phyloP scores from a whole-genome alignment of 2,888 invertebrate genomes.

The Atethmia centrago region DNA sequence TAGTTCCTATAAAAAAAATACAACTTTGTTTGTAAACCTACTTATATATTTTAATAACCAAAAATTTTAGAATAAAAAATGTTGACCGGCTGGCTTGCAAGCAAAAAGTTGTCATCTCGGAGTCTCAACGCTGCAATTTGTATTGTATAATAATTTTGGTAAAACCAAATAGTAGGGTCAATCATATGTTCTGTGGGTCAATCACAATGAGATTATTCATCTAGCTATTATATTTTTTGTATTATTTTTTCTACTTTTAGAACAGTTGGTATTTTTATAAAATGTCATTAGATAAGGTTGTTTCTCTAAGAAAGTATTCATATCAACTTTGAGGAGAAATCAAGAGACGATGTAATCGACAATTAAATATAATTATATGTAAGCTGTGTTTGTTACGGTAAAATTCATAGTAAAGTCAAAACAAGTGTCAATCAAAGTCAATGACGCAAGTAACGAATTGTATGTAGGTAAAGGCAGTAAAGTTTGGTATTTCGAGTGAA shows the following conservation, averaged over 20 bases:
- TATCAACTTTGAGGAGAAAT: neutral
- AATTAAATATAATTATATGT: neutral
- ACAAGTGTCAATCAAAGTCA: too few species aligned
- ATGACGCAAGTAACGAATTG: neutral
- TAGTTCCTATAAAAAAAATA: too few species aligned
- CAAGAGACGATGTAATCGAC: neutral
- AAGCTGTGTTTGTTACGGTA: neutral
- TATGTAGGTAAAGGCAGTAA: neutral
- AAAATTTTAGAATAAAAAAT: too few species aligned
- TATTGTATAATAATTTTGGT: conserved; percentile 1
- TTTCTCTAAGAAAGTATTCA: neutral
- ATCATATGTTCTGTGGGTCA: too few species aligned
- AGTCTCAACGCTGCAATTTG: too few species aligned
- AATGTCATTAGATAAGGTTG: neutral
- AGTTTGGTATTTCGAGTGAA: conserved; percentile 13
- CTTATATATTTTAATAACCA: too few species aligned
- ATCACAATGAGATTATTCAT: conserved; percentile 4
- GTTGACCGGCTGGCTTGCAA: too few species aligned
- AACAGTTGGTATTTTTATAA: conserved; percentile 8
- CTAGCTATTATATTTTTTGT: neutral
- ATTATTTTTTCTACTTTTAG: neutral
- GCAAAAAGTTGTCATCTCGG: too few species aligned
- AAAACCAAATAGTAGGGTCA: conserved; percentile 18
- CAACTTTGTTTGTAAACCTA: too few species aligned
- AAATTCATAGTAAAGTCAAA: neutral